These are phyloP conservation scores for Gallinago jamesoni DNA, from an alignment of 2,113 vertebrate species.

Conservation along the genomic window DNA sequence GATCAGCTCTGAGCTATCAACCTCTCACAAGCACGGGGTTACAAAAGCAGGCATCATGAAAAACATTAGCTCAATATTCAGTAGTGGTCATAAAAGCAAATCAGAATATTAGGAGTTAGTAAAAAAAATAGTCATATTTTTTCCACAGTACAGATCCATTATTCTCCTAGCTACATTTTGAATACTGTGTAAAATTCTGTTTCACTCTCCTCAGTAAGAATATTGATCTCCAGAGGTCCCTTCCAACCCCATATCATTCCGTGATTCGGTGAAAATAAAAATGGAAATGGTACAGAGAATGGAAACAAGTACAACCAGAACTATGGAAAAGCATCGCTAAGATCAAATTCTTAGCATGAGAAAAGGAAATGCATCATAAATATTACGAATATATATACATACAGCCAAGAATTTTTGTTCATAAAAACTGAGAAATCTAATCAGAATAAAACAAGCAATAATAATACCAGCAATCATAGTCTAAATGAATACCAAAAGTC, in stretches of 20 bases:
- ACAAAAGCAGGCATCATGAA: not conserved
- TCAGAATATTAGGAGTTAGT: not conserved
- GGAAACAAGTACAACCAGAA: not conserved
- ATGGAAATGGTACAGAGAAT: not conserved
- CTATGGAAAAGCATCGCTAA: not conserved
- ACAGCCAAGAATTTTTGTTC: not conserved
- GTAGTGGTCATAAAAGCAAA: not conserved
- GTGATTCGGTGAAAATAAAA: not conserved
- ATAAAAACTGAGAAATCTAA: not conserved
- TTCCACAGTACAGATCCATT: not conserved
- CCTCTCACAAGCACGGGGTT: not conserved
- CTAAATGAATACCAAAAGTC: not conserved
- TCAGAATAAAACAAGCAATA: not conserved
- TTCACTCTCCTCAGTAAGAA: not conserved
- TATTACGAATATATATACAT: not conserved
- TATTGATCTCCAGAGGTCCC: not conserved
- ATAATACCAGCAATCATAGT: not conserved
- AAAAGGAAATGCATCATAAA: not conserved
- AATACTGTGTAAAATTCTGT: not conserved
- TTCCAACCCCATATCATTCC: no score
- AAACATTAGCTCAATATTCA: not conserved
- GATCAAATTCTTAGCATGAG: not conserved
- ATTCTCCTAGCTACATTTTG: not conserved
- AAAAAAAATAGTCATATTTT: not conserved
- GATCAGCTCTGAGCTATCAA: not conserved